Percentiles rank a stretch among this genome's conserved stretches.
phyloP scores from a whole-genome alignment of 2,888 invertebrate species.

The Elmis aenea region DNA sequence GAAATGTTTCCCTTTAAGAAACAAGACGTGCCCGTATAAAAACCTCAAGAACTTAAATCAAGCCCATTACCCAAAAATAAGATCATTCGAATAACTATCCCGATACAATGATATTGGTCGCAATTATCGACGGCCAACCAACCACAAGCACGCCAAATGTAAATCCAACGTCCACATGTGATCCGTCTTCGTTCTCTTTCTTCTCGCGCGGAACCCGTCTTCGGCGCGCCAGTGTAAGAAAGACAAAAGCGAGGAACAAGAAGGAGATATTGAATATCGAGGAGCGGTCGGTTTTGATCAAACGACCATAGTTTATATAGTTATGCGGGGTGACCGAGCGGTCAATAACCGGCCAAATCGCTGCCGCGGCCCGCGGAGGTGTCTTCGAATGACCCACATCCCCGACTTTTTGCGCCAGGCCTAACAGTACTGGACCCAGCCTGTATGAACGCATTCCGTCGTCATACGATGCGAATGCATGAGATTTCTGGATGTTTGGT shows the following conservation, averaged over 20 bases:
- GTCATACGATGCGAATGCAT: slow-evolving; percentile 18
- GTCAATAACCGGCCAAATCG: slow-evolving; percentile 45
- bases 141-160: slow-evolving; percentile 3
- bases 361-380: slow-evolving; percentile 37
- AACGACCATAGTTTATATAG: slow-evolving; percentile 30
- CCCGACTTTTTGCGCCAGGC: slow-evolving; percentile 34
- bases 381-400: slow-evolving; percentile 40
- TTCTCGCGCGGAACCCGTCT: background rate
- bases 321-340: slow-evolving; percentile 38
- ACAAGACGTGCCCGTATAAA: background rate
- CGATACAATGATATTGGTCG: slow-evolving; percentile 12
- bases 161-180: slow-evolving; percentile 2
- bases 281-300: slow-evolving; percentile 34
- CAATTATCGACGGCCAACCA: too few species aligned
- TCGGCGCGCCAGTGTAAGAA: slow-evolving; percentile 6
- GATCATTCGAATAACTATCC: slow-evolving; percentile 17
- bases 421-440: slow-evolving; percentile 40
- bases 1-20: too few species aligned
- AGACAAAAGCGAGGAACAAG: slow-evolving; percentile 8
- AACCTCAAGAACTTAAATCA: slow-evolving; percentile 1
- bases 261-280: slow-evolving; percentile 13
- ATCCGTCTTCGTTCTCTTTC: slow-evolving; percentile 4
- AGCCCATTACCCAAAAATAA: slow-evolving; percentile 15
- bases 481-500: slow-evolving; percentile 16
- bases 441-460: slow-evolving; percentile 31